phyloP scores from a whole-genome alignment of 1,140 invertebrate genomes.

The Heliconius melpomene region DNA sequence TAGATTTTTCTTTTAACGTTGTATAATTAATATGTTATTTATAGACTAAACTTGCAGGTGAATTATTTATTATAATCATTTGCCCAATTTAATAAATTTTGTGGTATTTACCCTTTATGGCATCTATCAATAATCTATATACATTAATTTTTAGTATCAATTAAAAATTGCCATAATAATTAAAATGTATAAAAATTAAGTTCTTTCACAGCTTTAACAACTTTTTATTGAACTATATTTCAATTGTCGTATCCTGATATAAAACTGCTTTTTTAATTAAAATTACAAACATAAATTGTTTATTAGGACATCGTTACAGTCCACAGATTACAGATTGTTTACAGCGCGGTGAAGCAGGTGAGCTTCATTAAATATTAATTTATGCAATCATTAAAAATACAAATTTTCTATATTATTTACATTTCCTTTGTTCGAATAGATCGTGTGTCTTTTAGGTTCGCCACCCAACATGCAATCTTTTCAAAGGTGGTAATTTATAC shows the following conservation, averaged over 20 bases:
- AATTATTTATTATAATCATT: too few species aligned
- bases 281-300: slow-evolving; percentile 8
- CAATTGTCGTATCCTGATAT: neutral
- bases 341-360: neutral
- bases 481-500: neutral
- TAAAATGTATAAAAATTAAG: neutral
- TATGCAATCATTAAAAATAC: neutral
- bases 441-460: neutral
- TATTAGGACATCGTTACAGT: neutral
- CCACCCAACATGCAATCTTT: neutral
- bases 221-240: neutral
- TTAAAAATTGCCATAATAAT: neutral
- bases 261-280: slow-evolving; percentile 2
- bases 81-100: too few species aligned
- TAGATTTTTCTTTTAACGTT: too few species aligned
- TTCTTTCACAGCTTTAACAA: neutral
- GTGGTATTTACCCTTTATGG: neutral
- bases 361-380: slow-evolving; percentile 3
- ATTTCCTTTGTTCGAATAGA: neutral
- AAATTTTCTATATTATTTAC: neutral
- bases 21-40: too few species aligned
- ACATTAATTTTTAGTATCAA: neutral
- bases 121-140: neutral
- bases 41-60: too few species aligned
- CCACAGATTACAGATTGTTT: neutral